Evolutionary conservation across 1,140 invertebrate species (phyloP).

Genomic region (Saxidomus purpurata): DNA sequence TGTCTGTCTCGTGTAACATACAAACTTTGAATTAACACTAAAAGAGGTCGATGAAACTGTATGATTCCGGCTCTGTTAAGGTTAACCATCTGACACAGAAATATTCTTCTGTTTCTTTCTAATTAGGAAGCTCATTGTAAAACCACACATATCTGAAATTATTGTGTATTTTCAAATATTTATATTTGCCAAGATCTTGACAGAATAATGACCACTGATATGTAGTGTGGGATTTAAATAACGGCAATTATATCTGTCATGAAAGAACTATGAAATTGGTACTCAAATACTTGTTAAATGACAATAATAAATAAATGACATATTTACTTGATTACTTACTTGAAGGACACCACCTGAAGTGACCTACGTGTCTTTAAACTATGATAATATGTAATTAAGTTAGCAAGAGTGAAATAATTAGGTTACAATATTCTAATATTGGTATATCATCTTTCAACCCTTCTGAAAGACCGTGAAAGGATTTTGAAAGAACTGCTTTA

Average conservation of each 20-base stretch:
- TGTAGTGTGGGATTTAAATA: background rate
- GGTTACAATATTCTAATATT: too few relatives aligned
- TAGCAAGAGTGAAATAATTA: too few relatives aligned
- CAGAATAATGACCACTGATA: background rate
- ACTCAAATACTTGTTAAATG: constrained; percentile 6
- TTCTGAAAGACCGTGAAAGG: too few relatives aligned
- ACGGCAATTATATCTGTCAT: background rate
- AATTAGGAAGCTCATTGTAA: background rate
- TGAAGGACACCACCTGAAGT: too few relatives aligned
- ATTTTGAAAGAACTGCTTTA: too few relatives aligned
- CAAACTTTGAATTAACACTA: background rate
- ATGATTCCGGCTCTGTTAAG: background rate
- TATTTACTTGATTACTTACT: too few relatives aligned
- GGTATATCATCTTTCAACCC: too few relatives aligned
- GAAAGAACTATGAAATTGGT: background rate
- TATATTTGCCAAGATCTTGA: background rate
- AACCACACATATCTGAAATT: constrained; percentile 2
- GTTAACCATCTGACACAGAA: background rate
- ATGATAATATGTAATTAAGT: too few relatives aligned
- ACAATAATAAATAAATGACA: background rate
- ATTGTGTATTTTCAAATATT: background rate
- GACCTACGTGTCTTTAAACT: too few relatives aligned
- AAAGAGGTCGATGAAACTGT: background rate
- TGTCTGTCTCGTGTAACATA: background rate
- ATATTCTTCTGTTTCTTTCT: background rate